phyloP scores from a whole-genome alignment of 2,797 vertebrate genomes.

The Phyllotis vaccarum region DNA sequence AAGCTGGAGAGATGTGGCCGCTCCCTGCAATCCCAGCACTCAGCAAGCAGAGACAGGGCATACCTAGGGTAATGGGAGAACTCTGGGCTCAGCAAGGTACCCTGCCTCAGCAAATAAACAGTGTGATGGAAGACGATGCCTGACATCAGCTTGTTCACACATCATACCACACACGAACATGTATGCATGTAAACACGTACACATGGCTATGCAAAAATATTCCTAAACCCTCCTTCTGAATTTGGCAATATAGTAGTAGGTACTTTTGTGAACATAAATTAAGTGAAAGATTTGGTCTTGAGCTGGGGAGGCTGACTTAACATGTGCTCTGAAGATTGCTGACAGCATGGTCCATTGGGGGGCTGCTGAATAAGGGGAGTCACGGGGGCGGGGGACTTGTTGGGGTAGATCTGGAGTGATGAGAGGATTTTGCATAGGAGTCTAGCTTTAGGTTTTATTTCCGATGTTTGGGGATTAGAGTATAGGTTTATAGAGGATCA shows the following conservation, averaged over 20 bases:
- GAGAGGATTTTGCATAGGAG: not conserved
- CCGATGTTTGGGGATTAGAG: not conserved
- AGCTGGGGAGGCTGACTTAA: not conserved
- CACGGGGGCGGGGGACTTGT: not conserved
- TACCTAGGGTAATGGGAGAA: not conserved
- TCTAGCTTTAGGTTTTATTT: not conserved
- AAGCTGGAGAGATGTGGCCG: not conserved
- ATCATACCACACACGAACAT: not conserved
- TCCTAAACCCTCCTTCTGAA: not conserved
- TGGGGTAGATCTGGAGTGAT: not conserved
- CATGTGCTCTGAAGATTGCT: not conserved
- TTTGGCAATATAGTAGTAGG: not conserved
- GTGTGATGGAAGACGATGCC: not conserved
- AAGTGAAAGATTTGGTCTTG: not conserved
- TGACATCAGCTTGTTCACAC: not conserved
- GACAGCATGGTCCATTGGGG: not conserved
- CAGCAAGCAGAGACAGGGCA: not conserved
- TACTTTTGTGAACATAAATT: not conserved
- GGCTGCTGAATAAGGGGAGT: not conserved
- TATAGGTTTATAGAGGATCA: not conserved
- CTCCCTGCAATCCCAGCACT: not conserved
- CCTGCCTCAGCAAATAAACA: not conserved
- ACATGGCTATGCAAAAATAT: not conserved
- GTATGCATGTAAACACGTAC: not conserved
- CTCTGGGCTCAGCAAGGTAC: not conserved